Percentiles rank a stretch among this genome's conserved stretches.
These are phyloP conservation scores for Ptychadena robeensis DNA, from an alignment of 2,797 vertebrate genomes.

Conservation along the genomic window DNA sequence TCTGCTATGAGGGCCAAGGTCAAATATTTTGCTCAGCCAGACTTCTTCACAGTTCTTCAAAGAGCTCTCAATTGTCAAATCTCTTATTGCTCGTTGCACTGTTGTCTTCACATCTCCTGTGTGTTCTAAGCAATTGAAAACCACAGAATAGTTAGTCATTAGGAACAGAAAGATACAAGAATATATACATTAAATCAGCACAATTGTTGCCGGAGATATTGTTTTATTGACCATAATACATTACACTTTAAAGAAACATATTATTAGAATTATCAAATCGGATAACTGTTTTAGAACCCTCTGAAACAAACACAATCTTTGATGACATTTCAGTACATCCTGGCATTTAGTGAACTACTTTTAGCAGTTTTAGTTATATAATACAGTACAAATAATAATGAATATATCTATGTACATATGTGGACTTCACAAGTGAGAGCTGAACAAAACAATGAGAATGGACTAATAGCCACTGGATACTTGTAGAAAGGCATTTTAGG, in stretches of 20 bases:
- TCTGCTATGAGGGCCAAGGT: conserved; percentile 45
- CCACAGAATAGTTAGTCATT: neutral
- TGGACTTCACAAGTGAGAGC: too few relatives aligned
- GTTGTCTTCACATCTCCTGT: conserved; percentile 47
- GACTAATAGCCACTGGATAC: too few relatives aligned
- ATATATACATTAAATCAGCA: neutral
- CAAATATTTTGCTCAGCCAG: conserved; percentile 49
- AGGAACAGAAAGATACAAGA: neutral
- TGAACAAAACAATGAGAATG: too few relatives aligned
- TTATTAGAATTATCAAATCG: neutral
- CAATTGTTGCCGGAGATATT: neutral
- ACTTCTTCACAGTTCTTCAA: conserved; percentile 57
- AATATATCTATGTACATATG: too few relatives aligned
- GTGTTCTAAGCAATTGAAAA: neutral
- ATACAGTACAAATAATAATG: too few relatives aligned
- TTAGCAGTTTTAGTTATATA: too few relatives aligned
- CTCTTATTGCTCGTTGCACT: conserved; percentile 29
- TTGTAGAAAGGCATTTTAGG: too few relatives aligned
- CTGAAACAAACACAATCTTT: too few relatives aligned
- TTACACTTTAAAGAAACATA: too few relatives aligned
- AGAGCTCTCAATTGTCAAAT: conserved; percentile 47
- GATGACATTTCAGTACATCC: too few relatives aligned
- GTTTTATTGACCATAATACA: too few relatives aligned
- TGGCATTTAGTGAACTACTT: too few relatives aligned
- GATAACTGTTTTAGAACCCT: neutral